A percentile compares a stretch with the other conserved stretches of the same genome.
Evolutionary conservation across 2,888 invertebrate species (phyloP).

Genomic region (Amphipoea oculea): DNA sequence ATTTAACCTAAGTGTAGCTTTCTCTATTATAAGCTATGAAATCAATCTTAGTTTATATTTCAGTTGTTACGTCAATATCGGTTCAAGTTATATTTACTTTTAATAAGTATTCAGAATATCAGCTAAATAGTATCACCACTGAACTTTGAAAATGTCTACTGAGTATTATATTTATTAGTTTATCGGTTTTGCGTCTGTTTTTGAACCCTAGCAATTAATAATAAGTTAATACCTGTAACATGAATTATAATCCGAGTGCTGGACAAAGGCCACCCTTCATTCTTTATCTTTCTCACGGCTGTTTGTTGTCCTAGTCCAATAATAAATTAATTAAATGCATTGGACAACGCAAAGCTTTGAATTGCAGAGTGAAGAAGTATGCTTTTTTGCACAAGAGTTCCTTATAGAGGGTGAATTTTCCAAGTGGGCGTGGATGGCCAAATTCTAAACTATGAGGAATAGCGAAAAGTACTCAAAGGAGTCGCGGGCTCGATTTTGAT

Average conservation of each 20-base stretch:
- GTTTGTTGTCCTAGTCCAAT: background rate
- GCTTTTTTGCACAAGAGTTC: no score
- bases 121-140: background rate
- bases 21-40: background rate
- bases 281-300: no score
- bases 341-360: no score
- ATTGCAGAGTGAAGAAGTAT: no score
- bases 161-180: background rate
- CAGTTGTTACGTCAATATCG: background rate
- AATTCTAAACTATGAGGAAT: no score
- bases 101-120: background rate
- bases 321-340: no score
- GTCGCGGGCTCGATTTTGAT: no score
- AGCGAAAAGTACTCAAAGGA: no score
- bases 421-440: no score
- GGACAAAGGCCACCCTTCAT: no score
- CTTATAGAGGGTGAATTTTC: no score
- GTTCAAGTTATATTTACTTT: background rate
- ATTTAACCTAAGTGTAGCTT: slow-evolving; percentile 5
- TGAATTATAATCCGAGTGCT: background rate
- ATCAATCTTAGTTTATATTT: slow-evolving; percentile 1
- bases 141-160: background rate
- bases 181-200: background rate
- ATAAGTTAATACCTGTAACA: background rate
- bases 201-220: background rate